Evolutionary conservation across 1,140 invertebrate genomes (phyloP), one percentile per base, ranked within the genome.

Genomic region (Listronotus oregonensis): DNA sequence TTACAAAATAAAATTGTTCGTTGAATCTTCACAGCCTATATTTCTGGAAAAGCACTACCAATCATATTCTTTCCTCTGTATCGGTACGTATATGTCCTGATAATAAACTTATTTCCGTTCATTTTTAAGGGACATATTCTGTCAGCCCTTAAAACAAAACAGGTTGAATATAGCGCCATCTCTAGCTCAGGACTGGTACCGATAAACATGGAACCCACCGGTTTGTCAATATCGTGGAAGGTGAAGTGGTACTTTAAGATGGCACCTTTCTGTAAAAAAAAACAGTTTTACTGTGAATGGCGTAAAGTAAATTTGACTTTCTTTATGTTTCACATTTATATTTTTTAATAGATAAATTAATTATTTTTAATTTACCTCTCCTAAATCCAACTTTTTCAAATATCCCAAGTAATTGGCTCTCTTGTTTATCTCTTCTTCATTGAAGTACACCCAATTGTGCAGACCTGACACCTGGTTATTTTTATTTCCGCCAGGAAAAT

Each of bases 171-270:
- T 0, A 95, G 80, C 14, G 94, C 90, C 79, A 98, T 87, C 81
- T 97, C 95, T 69, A 97, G 84, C 82, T 97, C 95, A 0, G 95
- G 95, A 63, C 93, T 95, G 3, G 93, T 95, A 18, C 95, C 95
- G 64, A 97, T 84, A 73, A 96, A 95, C 80, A 96, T 85, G 2
- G 86, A 85, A 21, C 89, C 89, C 0, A 90, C 87, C 0, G 89
- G 89, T 77, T 96, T 96, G 58, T 88, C 83, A 2, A 86, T 78
- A 0, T 85, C 85, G 74, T 88, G 85, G 80, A 92, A 91, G 39
- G 83, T 86, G 66, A 93, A 90, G 60, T 90, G 88, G 14, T 89
- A 76, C 77, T 94, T 93, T 10, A 94, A 39, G n/a, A 93, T 84
- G 21, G 84, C 84, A 47, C 88, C 90, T 85, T 92, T 92, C 89